Percentiles rank a stretch among this genome's conserved stretches.
Evolutionary conservation across 2,888 invertebrate genomes (phyloP).

Genomic region (Loripinus fragilis): DNA sequence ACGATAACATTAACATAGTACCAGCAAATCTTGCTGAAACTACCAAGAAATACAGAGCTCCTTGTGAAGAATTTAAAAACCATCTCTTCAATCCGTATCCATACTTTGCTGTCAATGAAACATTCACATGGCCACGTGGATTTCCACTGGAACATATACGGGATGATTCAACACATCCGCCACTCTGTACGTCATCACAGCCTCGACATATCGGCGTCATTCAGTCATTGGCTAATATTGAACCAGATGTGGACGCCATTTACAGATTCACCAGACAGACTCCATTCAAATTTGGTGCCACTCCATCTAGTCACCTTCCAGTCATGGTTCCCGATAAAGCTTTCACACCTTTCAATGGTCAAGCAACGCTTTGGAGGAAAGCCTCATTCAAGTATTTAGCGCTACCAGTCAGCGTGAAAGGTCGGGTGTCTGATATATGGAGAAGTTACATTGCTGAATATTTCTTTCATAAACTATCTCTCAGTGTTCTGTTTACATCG

Average conservation of each 20-base stretch:
- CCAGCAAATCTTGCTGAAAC: background rate
- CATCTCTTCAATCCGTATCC: conserved; percentile 41
- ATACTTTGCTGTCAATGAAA: conserved; percentile 28
- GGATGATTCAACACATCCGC: background rate
- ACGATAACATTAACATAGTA: conserved; percentile 24
- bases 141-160: conserved; percentile 30
- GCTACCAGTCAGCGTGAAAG: conserved; percentile 29
- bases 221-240: conserved; percentile 35
- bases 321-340: conserved; percentile 20
- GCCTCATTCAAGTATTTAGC: conserved; percentile 29
- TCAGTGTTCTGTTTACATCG: conserved; percentile 20
- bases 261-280: conserved; percentile 32
- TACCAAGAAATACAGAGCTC: background rate
- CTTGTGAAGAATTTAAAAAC: background rate
- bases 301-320: background rate
- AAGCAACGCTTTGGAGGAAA: conserved; percentile 33
- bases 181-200: background rate
- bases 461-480: conserved; percentile 23
- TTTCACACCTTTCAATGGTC: conserved; percentile 38
- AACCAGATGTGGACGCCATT: conserved; percentile 48
- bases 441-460: conserved; percentile 40
- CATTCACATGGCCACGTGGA: conserved; percentile 38
- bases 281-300: conserved; percentile 34
- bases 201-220: conserved; percentile 18
- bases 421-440: conserved; percentile 41